Evolutionary conservation across 2,113 vertebrate species (phyloP).

Genomic region (Melanocharis versteri): DNA sequence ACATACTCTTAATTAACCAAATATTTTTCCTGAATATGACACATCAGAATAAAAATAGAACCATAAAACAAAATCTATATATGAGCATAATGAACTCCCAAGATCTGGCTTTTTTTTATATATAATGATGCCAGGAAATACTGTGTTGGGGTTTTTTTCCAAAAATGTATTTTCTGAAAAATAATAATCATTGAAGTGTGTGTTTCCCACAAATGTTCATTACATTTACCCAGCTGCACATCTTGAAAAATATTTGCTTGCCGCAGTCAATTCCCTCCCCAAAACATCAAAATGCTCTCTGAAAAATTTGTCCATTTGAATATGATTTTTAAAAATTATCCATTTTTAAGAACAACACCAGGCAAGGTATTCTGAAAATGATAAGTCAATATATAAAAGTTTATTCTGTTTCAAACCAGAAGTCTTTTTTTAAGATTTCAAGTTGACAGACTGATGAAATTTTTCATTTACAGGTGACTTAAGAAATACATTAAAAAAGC

Average conservation of each 20-base stretch:
- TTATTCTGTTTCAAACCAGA: neutral
- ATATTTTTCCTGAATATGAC: neutral
- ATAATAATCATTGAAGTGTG: neutral
- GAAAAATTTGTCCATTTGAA: neutral
- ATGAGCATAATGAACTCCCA: neutral
- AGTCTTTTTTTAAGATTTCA: neutral
- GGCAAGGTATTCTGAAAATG: neutral
- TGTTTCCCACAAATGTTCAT: neutral
- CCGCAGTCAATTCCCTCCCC: neutral
- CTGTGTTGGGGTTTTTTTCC: fast-evolving
- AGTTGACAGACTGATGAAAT: neutral
- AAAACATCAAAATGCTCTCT: neutral
- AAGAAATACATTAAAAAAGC: neutral
- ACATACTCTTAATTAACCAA: neutral
- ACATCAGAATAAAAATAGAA: neutral
- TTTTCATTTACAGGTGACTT: neutral
- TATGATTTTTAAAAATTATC: neutral
- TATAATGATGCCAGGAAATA: neutral
- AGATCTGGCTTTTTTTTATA: neutral
- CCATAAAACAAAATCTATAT: neutral
- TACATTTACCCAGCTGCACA: neutral
- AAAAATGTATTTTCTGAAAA: neutral
- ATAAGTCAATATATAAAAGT: neutral
- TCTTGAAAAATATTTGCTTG: neutral
- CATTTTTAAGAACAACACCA: neutral